Evolutionary conservation across 1,140 invertebrate genomes (phyloP).

Genomic region (Drosophila sechellia): DNA sequence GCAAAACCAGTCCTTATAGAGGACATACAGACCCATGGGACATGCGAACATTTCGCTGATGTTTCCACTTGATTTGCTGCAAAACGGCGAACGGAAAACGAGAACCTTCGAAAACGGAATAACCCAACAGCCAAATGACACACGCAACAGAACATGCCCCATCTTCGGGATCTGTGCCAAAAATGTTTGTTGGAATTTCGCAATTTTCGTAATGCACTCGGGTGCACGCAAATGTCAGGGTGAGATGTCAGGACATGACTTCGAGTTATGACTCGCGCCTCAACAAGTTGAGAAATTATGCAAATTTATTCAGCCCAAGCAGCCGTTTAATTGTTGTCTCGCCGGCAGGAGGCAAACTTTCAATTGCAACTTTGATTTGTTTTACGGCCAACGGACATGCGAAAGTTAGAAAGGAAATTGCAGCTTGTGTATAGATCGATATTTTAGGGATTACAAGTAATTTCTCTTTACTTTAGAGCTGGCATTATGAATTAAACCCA

Average conservation of each 20-base stretch:
- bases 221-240: constrained; percentile 38
- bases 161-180: neutral
- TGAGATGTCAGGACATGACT: constrained; percentile 32
- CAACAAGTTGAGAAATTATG: constrained; percentile 66
- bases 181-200: constrained; percentile 6
- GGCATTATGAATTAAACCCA: neutral
- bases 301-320: constrained; percentile 41
- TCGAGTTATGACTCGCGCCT: constrained; percentile 38
- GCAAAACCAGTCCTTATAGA: neutral
- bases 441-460: constrained; percentile 1
- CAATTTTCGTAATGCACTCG: constrained; percentile 58
- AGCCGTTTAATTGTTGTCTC: constrained; percentile 56
- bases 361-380: constrained; percentile 51
- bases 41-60: constrained; percentile 41
- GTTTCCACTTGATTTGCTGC: constrained; percentile 37
- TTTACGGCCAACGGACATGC: constrained; percentile 28
- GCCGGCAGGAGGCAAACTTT: constrained; percentile 28
- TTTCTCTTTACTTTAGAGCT: neutral
- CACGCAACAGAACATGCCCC: constrained; percentile 13
- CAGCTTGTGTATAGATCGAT: constrained; percentile 2
- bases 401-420: constrained; percentile 10
- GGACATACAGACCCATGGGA: constrained; percentile 29
- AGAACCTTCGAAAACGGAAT: constrained; percentile 5
- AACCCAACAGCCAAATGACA: constrained; percentile 19
- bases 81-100: constrained; percentile 9